Conservation (phyloP, 2,888 invertebrate genomes). For the Cephus spinipes region DNA sequence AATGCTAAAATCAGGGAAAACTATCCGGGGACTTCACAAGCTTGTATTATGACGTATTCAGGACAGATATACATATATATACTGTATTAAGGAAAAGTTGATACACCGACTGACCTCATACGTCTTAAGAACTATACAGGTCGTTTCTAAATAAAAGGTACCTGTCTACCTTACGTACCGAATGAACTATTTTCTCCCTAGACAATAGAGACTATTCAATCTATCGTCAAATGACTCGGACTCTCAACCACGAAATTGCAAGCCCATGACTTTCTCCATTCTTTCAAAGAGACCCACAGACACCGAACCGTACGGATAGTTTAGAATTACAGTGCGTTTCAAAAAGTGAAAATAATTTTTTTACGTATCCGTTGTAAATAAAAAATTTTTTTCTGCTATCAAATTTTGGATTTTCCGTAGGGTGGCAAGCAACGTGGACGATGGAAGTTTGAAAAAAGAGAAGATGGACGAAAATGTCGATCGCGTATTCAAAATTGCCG, state of each 20-base stretch:
- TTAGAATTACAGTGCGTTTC: neutral
- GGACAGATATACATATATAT: neutral
- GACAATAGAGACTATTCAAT: neutral
- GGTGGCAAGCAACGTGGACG: neutral
- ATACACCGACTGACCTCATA: neutral
- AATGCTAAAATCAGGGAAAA: neutral
- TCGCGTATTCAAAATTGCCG: neutral
- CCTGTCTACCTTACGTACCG: neutral
- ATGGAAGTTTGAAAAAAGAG: conserved; percentile 8
- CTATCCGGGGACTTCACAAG: neutral
- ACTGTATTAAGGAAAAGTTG: neutral
- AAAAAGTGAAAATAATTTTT: neutral
- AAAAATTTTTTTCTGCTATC: too few relatives aligned
- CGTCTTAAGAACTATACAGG: neutral
- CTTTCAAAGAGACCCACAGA: neutral
- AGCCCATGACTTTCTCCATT: conserved; percentile 60
- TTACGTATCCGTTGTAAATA: neutral
- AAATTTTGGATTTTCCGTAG: too few relatives aligned
- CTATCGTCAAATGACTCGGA: neutral
- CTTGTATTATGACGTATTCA: neutral
- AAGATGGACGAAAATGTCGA: neutral
- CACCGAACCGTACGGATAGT: neutral
- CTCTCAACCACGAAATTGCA: conserved; percentile 43
- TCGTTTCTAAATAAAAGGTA: neutral
- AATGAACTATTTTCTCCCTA: neutral